Evolutionary conservation across 1,140 invertebrate genomes (phyloP), one percentile per base, ranked within the genome.

Genomic region (Eurosta solidaginis): DNA sequence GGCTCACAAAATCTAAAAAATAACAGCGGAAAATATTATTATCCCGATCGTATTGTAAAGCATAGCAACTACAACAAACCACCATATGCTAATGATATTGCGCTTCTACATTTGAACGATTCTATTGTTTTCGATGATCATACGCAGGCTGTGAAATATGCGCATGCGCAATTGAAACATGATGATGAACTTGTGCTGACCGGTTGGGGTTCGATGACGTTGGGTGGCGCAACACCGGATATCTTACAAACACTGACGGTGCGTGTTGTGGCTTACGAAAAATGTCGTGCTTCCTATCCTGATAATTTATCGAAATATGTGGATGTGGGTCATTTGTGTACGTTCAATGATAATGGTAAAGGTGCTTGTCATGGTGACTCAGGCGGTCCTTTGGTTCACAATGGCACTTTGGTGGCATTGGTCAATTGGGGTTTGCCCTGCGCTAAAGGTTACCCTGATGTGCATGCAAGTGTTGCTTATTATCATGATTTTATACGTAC

Each of bases 351-450:
- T 80, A 77, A 80, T 27, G 91, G 91, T 10, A 88, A 92, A 83
- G 91, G 91, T 7, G 89, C 90, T 52, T 92, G 91, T 76, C 88
- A 91, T 81, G 88, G 89, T 25, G 89, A 90, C 76, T 89, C 88
- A 17, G 89, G 89, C 45, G 88, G 89, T 42, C 89, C 89, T 1
- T 76, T 90, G 75, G 84, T 87, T 22, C 85, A 83, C 77, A 88
- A 87, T 76, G 80, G 77, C 59, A 80, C 84, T 10, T 77, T 81
- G 3, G 82, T 91, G 2, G 86, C 89, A 12, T 80, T 91, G 4
- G 90, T 91, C 40, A 91, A 90, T 42, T 92, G 90, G 85, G 90
- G 91, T 4, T 83, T 88, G 17, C 89, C 91, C 3, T 91, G 91
- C 78, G 91, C 89, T 20, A 73, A 83, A 4, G 89, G 88, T 22